Percentiles rank a stretch among this genome's conserved stretches.
These are phyloP conservation scores for Drosophila kikkawai DNA, from an alignment of 1,140 invertebrate genomes.

Conservation along the genomic window DNA sequence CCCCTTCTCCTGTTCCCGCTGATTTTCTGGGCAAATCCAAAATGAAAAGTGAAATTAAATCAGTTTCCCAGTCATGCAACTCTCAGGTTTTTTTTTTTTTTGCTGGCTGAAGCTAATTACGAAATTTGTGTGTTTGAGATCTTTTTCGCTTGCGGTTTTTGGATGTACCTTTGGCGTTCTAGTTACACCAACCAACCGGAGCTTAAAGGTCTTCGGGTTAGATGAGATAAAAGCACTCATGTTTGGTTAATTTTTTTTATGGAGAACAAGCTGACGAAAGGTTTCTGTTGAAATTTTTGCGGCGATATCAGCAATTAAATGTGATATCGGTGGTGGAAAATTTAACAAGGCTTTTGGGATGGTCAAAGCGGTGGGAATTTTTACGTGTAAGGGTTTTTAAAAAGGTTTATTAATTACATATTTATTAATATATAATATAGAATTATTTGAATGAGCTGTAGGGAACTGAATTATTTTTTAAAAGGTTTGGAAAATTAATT, in stretches of 20 bases:
- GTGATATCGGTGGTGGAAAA: background rate
- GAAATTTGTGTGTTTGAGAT: slow-evolving; percentile 44
- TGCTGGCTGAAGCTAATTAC: slow-evolving; percentile 24
- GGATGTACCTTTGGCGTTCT: slow-evolving; percentile 22
- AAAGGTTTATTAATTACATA: background rate
- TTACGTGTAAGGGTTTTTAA: background rate
- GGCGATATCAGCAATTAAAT: slow-evolving; percentile 20
- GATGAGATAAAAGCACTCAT: slow-evolving; percentile 11
- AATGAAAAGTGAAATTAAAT: slow-evolving; percentile 77
- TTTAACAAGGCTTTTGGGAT: slow-evolving; percentile 1
- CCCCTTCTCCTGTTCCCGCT: slow-evolving; percentile 20
- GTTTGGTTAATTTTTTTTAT: slow-evolving; percentile 12
- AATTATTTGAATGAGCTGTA: no score
- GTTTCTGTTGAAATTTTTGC: slow-evolving; percentile 15
- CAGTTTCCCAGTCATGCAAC: slow-evolving; percentile 61
- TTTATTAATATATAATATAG: background rate
- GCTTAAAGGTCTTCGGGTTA: slow-evolving; percentile 42
- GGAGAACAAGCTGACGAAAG: background rate
- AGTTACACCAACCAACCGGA: slow-evolving; percentile 24
- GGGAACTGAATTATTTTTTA: background rate
- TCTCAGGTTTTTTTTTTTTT: slow-evolving; percentile 15
- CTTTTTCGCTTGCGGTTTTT: slow-evolving; percentile 37
- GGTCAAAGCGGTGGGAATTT: background rate
- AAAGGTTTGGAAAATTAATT: background rate
- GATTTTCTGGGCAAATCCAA: slow-evolving; percentile 53